Percentiles rank a stretch among this genome's conserved stretches.
phyloP scores from a whole-genome alignment of 2,888 invertebrate genomes.

The Zootermopsis nevadensis region DNA sequence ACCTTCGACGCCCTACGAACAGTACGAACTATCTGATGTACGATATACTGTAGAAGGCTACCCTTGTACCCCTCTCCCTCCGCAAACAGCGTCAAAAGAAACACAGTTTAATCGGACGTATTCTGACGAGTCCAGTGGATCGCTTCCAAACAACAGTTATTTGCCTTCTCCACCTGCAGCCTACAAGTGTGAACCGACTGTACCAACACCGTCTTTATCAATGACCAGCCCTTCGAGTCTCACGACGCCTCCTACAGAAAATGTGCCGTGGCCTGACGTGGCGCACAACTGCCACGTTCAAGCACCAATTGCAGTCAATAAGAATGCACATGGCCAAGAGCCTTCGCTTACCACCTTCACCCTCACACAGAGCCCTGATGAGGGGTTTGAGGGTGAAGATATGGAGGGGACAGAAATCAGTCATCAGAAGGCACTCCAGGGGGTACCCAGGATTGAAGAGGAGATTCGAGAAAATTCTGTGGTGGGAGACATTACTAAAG shows the following conservation, averaged over 20 bases:
- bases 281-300: conserved; percentile 47
- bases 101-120: conserved; percentile 35
- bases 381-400: conserved; percentile 86
- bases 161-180: conserved; percentile 78
- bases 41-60: conserved; percentile 86
- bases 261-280: conserved; percentile 55
- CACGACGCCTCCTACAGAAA: conserved; percentile 62
- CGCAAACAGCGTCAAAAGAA: conserved; percentile 29
- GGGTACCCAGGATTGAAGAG: conserved; percentile 30
- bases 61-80: conserved; percentile 66
- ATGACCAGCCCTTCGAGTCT: conserved; percentile 51
- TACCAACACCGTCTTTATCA: conserved; percentile 49
- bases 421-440: conserved; percentile 60
- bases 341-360: conserved; percentile 52
- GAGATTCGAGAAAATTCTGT: conserved; percentile 1
- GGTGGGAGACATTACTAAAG: conserved; percentile 43
- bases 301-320: conserved; percentile 38
- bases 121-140: conserved; percentile 47
- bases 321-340: conserved; percentile 23
- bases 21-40: conserved; percentile 66
- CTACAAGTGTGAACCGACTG: conserved; percentile 72
- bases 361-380: conserved; percentile 85
- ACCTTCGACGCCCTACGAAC: conserved; percentile 64
- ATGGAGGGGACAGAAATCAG: conserved; percentile 76
- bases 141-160: conserved; percentile 66